Evolutionary conservation across 2,797 vertebrate genomes (phyloP).

Genomic region (Typhlichthys eigenmanni): DNA sequence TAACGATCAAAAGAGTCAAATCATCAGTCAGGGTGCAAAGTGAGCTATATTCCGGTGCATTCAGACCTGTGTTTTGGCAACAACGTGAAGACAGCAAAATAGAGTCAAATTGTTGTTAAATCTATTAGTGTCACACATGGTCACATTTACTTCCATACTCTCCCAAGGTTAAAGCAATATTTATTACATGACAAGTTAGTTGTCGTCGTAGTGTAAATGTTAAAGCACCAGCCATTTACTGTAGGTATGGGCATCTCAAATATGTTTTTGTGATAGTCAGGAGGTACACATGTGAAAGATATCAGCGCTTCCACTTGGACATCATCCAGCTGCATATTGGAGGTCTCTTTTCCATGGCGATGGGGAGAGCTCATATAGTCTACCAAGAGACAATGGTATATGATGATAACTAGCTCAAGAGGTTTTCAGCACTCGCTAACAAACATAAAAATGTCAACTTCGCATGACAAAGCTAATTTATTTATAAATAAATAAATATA

Average conservation of each 20-base stretch:
- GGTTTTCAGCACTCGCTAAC: slow-evolving; percentile 70
- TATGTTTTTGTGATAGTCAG: slow-evolving; percentile 44
- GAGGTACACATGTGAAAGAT: slow-evolving; percentile 48
- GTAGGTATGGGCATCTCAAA: slow-evolving; percentile 47
- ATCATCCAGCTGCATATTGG: slow-evolving; percentile 30
- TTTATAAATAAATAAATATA: slow-evolving; percentile 31
- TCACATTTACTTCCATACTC: slow-evolving; percentile 35
- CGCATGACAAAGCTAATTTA: slow-evolving; percentile 67
- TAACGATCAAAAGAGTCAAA: too few relatives aligned
- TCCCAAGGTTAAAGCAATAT: slow-evolving; percentile 34
- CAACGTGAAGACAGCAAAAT: slow-evolving; percentile 32
- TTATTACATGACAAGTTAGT: slow-evolving; percentile 29
- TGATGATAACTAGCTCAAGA: slow-evolving; percentile 67
- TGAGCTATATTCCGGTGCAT: background rate
- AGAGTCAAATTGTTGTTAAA: slow-evolving; percentile 32
- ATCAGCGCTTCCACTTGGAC: slow-evolving; percentile 49
- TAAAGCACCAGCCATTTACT: slow-evolving; percentile 35
- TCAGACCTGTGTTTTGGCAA: slow-evolving; percentile 3
- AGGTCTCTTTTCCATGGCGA: slow-evolving; percentile 31
- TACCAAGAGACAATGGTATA: slow-evolving; percentile 60
- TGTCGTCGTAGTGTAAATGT: slow-evolving; percentile 29
- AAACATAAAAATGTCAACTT: slow-evolving; percentile 74
- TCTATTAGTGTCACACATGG: slow-evolving; percentile 14
- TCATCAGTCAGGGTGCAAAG: too few relatives aligned
- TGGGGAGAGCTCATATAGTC: slow-evolving; percentile 49